Conservation (phyloP, 1,140 invertebrate genomes). For the Papilio xuthus region DNA sequence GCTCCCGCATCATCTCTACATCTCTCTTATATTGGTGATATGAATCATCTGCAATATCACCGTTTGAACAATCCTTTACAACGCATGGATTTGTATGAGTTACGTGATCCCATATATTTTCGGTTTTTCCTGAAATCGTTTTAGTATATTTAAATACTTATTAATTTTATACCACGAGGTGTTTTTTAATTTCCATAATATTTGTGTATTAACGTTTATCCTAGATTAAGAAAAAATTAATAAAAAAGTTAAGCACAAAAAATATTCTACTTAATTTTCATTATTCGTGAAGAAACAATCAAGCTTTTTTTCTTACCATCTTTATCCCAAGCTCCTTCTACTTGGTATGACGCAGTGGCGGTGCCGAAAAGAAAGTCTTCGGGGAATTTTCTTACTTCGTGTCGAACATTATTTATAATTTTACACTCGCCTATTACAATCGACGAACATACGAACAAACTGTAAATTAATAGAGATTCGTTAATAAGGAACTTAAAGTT, state of each 20-base stretch:
- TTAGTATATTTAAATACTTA: background rate
- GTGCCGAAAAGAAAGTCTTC: constrained; percentile 81
- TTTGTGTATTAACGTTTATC: too few species aligned
- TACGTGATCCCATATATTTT: constrained; percentile 41
- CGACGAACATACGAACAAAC: background rate
- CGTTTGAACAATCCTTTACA: constrained; percentile 80
- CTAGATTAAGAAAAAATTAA: background rate
- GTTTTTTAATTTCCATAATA: too few species aligned
- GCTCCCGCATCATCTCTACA: constrained; percentile 75
- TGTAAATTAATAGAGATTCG: background rate
- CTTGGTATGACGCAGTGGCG: constrained; percentile 83
- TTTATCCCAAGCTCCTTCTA: constrained; percentile 85
- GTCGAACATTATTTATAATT: background rate
- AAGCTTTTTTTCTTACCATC: constrained; percentile 77
- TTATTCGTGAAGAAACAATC: too few species aligned
- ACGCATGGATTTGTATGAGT: constrained; percentile 68
- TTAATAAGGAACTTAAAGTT: background rate
- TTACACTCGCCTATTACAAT: background rate
- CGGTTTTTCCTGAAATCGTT: constrained; percentile 38
- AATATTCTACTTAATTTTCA: background rate
- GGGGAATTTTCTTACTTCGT: constrained; percentile 72
- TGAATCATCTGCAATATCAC: constrained; percentile 63
- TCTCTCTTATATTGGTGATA: constrained; percentile 72
- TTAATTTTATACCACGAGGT: too few species aligned
- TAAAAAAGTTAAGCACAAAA: background rate